Conservation (phyloP, 2,888 invertebrate genomes). For the Idaea dimidiata region DNA sequence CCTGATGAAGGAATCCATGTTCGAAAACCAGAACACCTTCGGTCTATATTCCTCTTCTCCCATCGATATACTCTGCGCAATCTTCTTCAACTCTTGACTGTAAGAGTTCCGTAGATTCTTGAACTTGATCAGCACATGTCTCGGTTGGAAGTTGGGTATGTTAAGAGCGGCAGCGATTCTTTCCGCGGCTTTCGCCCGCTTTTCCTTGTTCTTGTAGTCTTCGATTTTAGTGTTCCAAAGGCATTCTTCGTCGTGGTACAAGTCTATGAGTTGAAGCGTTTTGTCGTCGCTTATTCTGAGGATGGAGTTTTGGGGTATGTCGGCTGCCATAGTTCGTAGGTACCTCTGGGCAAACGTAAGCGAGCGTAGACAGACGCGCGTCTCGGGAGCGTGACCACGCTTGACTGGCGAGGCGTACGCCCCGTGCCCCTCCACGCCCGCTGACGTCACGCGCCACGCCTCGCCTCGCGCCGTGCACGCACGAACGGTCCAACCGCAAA, state of each 20-base stretch:
- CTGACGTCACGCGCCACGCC: constrained; percentile 4
- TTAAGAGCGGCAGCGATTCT: constrained; percentile 46
- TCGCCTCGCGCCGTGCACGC: not conserved
- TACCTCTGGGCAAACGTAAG: constrained; percentile 21
- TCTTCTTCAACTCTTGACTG: constrained; percentile 57
- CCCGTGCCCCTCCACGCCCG: constrained; percentile 8
- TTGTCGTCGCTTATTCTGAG: constrained; percentile 42
- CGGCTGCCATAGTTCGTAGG: constrained; percentile 16
- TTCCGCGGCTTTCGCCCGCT: constrained; percentile 34
- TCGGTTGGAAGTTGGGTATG: constrained; percentile 43
- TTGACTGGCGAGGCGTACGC: constrained; percentile 31
- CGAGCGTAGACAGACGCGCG: constrained; percentile 21
- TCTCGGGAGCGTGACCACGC: constrained; percentile 37
- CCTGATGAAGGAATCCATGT: constrained; percentile 51
- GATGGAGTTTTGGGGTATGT: constrained; percentile 19
- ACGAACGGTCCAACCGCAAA: not conserved
- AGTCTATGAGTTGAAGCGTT: constrained; percentile 43
- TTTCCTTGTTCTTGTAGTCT: constrained; percentile 40
- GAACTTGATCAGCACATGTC: constrained; percentile 56
- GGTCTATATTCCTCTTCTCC: constrained; percentile 39
- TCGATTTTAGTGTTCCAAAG: constrained; percentile 46
- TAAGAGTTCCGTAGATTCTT: constrained; percentile 59
- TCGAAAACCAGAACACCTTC: constrained; percentile 45
- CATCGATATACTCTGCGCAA: constrained; percentile 23
- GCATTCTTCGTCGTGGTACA: constrained; percentile 45